Conservation (phyloP, 2,797 vertebrate genomes). For the Myotis vivesi region DNA sequence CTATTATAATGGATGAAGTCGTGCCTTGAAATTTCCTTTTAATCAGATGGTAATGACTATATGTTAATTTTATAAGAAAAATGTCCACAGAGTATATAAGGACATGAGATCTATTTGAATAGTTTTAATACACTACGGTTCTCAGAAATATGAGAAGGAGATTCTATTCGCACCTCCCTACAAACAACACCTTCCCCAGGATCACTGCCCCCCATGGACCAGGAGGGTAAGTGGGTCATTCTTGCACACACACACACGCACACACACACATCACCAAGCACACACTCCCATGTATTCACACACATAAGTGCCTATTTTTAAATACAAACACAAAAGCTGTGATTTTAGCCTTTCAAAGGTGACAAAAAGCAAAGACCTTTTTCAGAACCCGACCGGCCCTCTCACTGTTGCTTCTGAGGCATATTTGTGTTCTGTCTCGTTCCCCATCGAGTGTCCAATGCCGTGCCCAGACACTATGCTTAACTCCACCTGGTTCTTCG, state of each 20-base stretch:
- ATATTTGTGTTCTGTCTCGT: not conserved
- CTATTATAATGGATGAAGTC: not conserved
- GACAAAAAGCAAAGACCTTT: not conserved
- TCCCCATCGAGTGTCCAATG: accelerated
- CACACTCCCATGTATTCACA: too few species aligned
- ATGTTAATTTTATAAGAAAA: conserved; percentile 33
- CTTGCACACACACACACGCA: not conserved
- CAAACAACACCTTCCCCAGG: not conserved
- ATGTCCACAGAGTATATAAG: not conserved
- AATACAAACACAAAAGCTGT: not conserved
- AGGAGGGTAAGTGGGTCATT: too few species aligned
- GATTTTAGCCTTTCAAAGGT: not conserved
- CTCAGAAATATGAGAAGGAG: not conserved
- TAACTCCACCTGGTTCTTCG: not conserved
- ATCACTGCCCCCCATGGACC: not conserved
- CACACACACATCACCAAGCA: not conserved
- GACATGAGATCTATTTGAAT: not conserved
- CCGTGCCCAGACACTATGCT: accelerated
- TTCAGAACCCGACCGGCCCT: not conserved
- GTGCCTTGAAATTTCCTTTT: not conserved
- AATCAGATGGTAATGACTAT: conserved; percentile 10
- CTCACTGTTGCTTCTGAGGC: not conserved
- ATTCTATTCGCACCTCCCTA: conserved; percentile 33
- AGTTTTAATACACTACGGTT: not conserved
- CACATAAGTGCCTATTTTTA: not conserved